Conservation (phyloP, 2,113 vertebrate species). For the Stomatorhinus ivindoensis region DNA sequence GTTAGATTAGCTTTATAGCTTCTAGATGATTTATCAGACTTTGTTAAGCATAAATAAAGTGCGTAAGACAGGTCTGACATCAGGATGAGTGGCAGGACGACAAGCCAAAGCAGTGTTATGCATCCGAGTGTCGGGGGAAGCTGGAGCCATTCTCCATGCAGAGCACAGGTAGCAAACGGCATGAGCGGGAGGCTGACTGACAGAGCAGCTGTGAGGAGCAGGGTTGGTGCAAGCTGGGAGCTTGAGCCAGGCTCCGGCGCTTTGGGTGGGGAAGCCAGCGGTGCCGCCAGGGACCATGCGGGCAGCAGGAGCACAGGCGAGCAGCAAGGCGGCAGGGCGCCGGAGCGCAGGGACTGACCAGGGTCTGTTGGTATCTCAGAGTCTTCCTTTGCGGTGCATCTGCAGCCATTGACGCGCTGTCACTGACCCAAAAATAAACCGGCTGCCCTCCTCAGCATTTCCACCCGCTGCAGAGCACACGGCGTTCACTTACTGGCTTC, state of each 20-base stretch:
- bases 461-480: slow-evolving; percentile 41
- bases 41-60: not conserved
- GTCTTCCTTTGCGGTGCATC: slow-evolving; percentile 73
- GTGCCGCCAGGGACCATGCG: not conserved
- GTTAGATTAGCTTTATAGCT: not conserved
- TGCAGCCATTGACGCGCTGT: slow-evolving; percentile 75
- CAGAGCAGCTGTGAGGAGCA: not conserved
- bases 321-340: slow-evolving; percentile 18
- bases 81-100: not conserved
- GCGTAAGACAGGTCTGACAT: not conserved
- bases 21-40: not conserved
- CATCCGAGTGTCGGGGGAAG: not conserved
- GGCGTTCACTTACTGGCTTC: slow-evolving; percentile 39
- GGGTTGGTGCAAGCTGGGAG: not conserved
- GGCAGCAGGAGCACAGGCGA: not conserved
- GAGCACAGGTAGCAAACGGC: not conserved
- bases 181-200: not conserved
- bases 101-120: not conserved
- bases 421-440: slow-evolving; percentile 71
- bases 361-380: slow-evolving; percentile 74
- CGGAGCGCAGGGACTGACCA: slow-evolving; percentile 59
- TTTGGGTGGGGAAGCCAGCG: not conserved
- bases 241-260: not conserved
- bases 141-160: not conserved
- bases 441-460: slow-evolving; percentile 60